Base-by-base conservation (phyloP, 1,140 invertebrate genomes). In the Bombus turneri region DNA sequence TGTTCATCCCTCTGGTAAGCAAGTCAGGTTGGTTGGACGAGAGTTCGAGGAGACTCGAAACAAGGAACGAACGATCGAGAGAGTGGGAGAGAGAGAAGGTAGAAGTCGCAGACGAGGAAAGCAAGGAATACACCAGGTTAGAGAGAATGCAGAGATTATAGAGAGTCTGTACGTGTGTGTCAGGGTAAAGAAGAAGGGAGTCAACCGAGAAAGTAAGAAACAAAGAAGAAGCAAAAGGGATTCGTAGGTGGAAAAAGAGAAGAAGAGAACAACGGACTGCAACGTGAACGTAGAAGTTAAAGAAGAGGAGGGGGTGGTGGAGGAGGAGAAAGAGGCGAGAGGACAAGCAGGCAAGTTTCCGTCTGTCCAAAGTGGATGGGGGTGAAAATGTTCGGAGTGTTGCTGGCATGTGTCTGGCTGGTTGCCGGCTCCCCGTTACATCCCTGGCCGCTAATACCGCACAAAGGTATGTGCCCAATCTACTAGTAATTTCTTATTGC, bases 351-450 rank as follows among this genome's bases (percentile, higher is more conserved):
- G 82, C 73, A 89, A 88, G 83, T 88, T 89, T 88, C 85, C 62
- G 79, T 83, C 81, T 85, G 86, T 81, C 87, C 82, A 41, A 75
- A 53, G 83, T 89, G 87, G 88, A 91, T 91, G 86, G 81, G 85
- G 86, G 76, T 88, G 84, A 92, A 90, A 89, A 91, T 88, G 86
- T 87, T 92, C 75, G 81, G 85, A 75, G 87, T 92, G 85, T 86
- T 91, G 69, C 86, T 92, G 83, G 86, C 85, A 81, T 91, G 89
- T 89, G 85, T 89, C 85, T 89, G 89, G 87, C 88, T 91, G 83
- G 91, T 91, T 86, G 85, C 85, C 86, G 90, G 89, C 77, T 86
- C 83, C 71, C 91, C 91, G 81, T 87, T 92, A 80, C 86, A 90
- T 86, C 89, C 89, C 43, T 85, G 82, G 83, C 81, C 87, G 79